phyloP scores from a whole-genome alignment of 2,797 vertebrate genomes.

The Netta rufina region DNA sequence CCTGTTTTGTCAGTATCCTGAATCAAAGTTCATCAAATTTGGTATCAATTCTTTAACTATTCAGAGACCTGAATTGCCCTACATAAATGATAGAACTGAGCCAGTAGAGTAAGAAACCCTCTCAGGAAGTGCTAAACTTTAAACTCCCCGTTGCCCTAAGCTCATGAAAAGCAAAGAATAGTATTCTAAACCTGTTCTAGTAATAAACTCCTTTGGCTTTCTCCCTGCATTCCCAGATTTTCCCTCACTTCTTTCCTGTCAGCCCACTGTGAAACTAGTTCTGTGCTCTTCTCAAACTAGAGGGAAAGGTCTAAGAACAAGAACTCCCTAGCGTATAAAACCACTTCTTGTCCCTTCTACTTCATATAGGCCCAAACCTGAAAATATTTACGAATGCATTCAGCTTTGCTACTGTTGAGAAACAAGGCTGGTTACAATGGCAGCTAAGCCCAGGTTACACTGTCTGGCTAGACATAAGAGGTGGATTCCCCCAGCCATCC shows the following conservation, averaged over 20 bases:
- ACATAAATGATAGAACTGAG: not conserved
- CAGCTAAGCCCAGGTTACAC: not conserved
- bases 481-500: not conserved
- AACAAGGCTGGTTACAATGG: not conserved
- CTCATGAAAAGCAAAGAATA: not conserved
- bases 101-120: not conserved
- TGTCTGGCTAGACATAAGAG: not conserved
- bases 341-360: not conserved
- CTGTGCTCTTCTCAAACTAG: not conserved
- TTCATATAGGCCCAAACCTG: not conserved
- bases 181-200: not conserved
- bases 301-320: not conserved
- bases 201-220: not conserved
- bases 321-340: not conserved
- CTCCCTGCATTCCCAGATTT: not conserved
- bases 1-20: not conserved
- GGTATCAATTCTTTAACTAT: not conserved
- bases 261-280: not conserved
- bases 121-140: not conserved
- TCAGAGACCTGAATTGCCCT: not conserved
- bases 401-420: not conserved
- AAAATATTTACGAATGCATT: not conserved
- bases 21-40: not conserved
- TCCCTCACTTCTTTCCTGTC: not conserved
- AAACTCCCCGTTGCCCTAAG: not conserved